A percentile compares a stretch with the other conserved stretches of the same genome.
phyloP scores from a whole-genome alignment of 2,888 invertebrate genomes.

The Tetranychus truncatus region DNA sequence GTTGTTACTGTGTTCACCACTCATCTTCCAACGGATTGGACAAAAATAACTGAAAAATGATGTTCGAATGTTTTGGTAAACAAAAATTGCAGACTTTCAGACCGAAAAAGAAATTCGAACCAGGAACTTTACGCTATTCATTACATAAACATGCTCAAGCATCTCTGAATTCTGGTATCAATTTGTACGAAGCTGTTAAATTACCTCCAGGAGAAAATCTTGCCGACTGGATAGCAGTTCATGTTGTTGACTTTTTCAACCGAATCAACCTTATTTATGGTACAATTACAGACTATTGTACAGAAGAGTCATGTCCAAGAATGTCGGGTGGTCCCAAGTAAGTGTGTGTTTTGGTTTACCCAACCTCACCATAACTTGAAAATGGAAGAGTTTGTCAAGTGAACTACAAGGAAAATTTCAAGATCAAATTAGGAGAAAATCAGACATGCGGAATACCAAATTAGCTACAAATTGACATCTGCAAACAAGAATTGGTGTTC shows the following conservation, averaged over 20 bases:
- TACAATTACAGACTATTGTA: constrained; percentile 61
- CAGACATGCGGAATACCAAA: too few species aligned
- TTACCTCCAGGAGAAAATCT: constrained; percentile 59
- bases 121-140: constrained; percentile 66
- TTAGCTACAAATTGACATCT: too few species aligned
- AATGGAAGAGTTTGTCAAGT: too few species aligned
- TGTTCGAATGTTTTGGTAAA: background rate
- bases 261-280: constrained; percentile 79
- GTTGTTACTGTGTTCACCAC: too few species aligned
- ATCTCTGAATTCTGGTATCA: constrained; percentile 68
- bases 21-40: too few species aligned
- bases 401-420: too few species aligned
- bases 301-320: constrained; percentile 59
- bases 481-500: too few species aligned
- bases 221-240: constrained; percentile 81
- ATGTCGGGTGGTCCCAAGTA: constrained; percentile 68
- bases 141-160: constrained; percentile 78
- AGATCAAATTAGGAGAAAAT: too few species aligned
- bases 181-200: constrained; percentile 57
- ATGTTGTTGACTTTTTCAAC: constrained; percentile 85
- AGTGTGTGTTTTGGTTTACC: constrained; percentile 24
- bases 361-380: background rate
- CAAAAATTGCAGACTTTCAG: constrained; percentile 52
- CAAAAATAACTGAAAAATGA: background rate
- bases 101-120: constrained; percentile 67